Conservation (phyloP, 2,113 vertebrate species). For the Misgurnus mizolepis region DNA sequence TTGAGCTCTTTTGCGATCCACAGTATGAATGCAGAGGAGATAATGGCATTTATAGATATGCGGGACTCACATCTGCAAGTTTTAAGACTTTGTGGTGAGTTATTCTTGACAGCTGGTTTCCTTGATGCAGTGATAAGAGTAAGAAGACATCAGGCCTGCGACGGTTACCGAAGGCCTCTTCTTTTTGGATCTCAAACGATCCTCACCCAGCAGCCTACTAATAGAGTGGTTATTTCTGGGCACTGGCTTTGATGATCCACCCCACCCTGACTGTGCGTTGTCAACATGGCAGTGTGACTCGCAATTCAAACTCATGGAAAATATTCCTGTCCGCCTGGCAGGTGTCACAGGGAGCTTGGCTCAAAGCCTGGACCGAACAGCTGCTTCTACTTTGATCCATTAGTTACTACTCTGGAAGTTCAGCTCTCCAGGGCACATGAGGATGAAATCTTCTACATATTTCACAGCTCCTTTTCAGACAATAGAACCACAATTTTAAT, state of each 20-base stretch:
- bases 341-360: conserved; percentile 50
- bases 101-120: neutral
- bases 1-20: neutral
- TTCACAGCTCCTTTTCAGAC: conserved; percentile 1
- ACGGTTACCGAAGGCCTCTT: neutral
- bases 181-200: conserved; percentile 19
- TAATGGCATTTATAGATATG: neutral
- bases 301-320: conserved; percentile 51
- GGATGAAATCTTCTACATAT: conserved; percentile 11
- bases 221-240: conserved; percentile 48
- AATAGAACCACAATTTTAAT: neutral
- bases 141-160: neutral
- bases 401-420: conserved; percentile 16
- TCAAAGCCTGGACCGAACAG: conserved; percentile 38
- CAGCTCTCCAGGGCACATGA: conserved; percentile 10
- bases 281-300: conserved; percentile 48
- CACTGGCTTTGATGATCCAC: conserved; percentile 34
- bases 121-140: neutral
- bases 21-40: neutral
- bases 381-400: conserved; percentile 45
- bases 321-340: conserved; percentile 46
- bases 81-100: neutral
- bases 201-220: conserved; percentile 23
- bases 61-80: neutral
- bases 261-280: conserved; percentile 25